A percentile compares a stretch with the other conserved stretches of the same genome.
phyloP scores from a whole-genome alignment of 2,888 invertebrate genomes.

The Baccha elongata region DNA sequence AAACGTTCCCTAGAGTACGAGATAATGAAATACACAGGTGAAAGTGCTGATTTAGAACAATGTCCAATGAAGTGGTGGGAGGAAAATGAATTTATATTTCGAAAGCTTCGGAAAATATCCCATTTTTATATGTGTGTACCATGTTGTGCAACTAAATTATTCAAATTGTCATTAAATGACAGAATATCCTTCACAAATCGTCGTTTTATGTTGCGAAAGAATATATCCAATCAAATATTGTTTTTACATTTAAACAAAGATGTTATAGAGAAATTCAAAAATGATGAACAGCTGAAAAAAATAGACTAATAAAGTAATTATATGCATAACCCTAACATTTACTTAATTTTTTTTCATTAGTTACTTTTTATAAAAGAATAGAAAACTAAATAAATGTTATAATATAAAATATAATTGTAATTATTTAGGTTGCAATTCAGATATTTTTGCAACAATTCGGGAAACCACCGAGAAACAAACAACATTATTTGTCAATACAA shows the following conservation, averaged over 20 bases:
- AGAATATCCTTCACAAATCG: slow-evolving; percentile 42
- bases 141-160: slow-evolving; percentile 75
- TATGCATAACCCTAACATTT: too few species aligned
- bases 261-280: slow-evolving; percentile 32
- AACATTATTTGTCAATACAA: too few species aligned
- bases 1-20: slow-evolving; percentile 75
- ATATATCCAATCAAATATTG: slow-evolving; percentile 48
- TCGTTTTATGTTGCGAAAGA: slow-evolving; percentile 62
- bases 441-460: too few species aligned
- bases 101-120: slow-evolving; percentile 75
- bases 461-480: too few species aligned
- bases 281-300: slow-evolving; percentile 29
- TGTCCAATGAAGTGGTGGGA: slow-evolving; percentile 78
- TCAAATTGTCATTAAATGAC: slow-evolving; percentile 36
- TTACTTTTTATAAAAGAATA: too few species aligned
- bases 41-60: slow-evolving; percentile 76
- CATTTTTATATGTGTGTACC: slow-evolving; percentile 76
- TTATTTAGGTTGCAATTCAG: too few species aligned
- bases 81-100: slow-evolving; percentile 74
- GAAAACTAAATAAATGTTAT: too few species aligned
- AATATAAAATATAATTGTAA: too few species aligned
- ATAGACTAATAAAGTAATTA: slow-evolving; percentile 4
- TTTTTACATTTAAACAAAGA: slow-evolving; percentile 62
- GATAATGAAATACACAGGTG: slow-evolving; percentile 75
- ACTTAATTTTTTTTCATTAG: too few species aligned